These are phyloP conservation scores for Pteropus rufus DNA, from an alignment of 2,797 vertebrate species.

Conservation along the genomic window DNA sequence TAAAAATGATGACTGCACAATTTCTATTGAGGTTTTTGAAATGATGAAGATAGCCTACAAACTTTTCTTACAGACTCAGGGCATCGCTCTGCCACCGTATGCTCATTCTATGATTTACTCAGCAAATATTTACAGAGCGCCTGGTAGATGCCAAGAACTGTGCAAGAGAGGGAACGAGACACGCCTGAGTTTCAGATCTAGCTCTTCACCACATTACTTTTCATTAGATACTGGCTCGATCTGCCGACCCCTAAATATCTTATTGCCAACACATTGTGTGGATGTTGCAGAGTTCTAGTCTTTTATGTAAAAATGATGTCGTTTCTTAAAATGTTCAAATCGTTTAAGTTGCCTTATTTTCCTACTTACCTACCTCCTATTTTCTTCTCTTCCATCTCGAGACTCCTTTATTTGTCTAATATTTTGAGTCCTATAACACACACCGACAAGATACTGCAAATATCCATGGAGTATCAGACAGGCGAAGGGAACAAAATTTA, in stretches of 20 bases:
- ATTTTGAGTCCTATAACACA: background rate
- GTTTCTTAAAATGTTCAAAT: constrained; percentile 1
- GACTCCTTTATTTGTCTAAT: background rate
- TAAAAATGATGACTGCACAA: background rate
- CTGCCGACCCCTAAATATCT: background rate
- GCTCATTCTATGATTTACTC: background rate
- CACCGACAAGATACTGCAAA: background rate
- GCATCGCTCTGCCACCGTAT: too few relatives aligned
- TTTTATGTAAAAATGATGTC: background rate
- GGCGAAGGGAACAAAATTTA: background rate
- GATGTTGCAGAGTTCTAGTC: background rate
- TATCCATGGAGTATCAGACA: background rate
- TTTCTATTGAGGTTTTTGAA: background rate
- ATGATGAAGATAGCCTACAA: background rate
- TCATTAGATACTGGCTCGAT: background rate
- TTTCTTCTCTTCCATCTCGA: background rate
- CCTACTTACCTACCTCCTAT: background rate
- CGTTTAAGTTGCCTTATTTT: background rate
- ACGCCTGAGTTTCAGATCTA: background rate
- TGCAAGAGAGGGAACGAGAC: background rate
- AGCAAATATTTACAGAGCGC: background rate
- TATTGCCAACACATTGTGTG: background rate
- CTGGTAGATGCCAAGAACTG: background rate
- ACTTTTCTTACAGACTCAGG: background rate
- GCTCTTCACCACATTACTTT: background rate